Evolutionary conservation across 2,888 invertebrate species (phyloP).

Genomic region (Lathronympha strigana): DNA sequence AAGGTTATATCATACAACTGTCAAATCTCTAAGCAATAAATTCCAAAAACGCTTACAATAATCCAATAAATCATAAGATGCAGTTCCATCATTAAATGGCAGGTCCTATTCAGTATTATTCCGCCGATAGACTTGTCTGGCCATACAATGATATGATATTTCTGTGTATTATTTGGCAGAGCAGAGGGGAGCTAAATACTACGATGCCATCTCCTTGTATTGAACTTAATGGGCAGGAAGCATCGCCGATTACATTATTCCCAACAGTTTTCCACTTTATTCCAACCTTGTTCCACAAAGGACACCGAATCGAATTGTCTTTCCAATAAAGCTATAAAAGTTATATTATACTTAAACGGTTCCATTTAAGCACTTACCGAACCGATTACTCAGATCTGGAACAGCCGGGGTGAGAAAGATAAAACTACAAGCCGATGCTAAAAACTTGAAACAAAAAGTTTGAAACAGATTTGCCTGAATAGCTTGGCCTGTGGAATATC

Average conservation of each 20-base stretch:
- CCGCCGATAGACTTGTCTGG: too few species aligned
- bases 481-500: slow-evolving; percentile 27
- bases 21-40: too few species aligned
- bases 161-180: too few species aligned
- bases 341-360: slow-evolving; percentile 1
- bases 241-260: background rate
- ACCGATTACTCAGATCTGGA: slow-evolving; percentile 9
- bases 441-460: slow-evolving; percentile 38
- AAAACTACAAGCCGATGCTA: slow-evolving; percentile 37
- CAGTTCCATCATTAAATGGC: too few species aligned
- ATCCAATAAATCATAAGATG: too few species aligned
- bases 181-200: too few species aligned
- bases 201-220: too few species aligned
- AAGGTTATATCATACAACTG: too few species aligned
- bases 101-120: too few species aligned
- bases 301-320: background rate
- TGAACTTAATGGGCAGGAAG: background rate
- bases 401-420: slow-evolving; percentile 31
- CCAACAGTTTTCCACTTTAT: background rate
- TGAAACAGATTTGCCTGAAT: slow-evolving; percentile 33
- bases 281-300: background rate
- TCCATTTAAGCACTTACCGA: slow-evolving; percentile 1
- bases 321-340: slow-evolving; percentile 14
- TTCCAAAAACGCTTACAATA: too few species aligned
- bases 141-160: too few species aligned